These are phyloP conservation scores for Catharus ustulatus DNA, from an alignment of 2,797 vertebrate genomes.

Conservation along the genomic window DNA sequence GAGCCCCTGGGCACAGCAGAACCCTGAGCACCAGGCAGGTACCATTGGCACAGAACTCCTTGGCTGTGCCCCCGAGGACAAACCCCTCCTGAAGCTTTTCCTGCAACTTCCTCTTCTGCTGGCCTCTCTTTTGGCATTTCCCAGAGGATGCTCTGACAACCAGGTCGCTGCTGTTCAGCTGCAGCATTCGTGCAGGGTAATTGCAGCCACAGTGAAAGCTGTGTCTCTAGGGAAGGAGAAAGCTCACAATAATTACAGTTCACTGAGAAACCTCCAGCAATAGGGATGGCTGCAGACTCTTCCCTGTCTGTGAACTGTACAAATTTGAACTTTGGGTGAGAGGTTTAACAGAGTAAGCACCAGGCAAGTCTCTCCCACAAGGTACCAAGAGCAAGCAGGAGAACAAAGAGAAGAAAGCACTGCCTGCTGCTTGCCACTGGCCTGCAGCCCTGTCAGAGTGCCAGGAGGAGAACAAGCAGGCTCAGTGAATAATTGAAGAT, in stretches of 20 bases:
- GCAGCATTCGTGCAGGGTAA: background rate
- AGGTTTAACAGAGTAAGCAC: background rate
- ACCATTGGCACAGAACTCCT: fast-evolving
- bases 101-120: background rate
- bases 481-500: conserved; percentile 76
- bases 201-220: background rate
- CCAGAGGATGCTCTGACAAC: background rate
- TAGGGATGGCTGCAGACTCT: background rate
- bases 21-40: fast-evolving
- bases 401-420: conserved; percentile 29
- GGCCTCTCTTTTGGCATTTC: background rate
- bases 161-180: background rate
- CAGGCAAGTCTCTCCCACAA: background rate
- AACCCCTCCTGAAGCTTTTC: background rate
- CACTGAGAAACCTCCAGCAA: background rate
- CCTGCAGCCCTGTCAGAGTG: conserved; percentile 11
- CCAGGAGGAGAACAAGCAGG: conserved; percentile 44
- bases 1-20: background rate
- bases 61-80: fast-evolving
- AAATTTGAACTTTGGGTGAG: background rate
- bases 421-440: background rate
- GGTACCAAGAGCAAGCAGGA: background rate
- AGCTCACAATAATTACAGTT: background rate
- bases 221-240: background rate
- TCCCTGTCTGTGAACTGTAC: background rate